These are phyloP conservation scores for Drosophila dunni DNA, from an alignment of 1,140 invertebrate species.

Conservation along the genomic window DNA sequence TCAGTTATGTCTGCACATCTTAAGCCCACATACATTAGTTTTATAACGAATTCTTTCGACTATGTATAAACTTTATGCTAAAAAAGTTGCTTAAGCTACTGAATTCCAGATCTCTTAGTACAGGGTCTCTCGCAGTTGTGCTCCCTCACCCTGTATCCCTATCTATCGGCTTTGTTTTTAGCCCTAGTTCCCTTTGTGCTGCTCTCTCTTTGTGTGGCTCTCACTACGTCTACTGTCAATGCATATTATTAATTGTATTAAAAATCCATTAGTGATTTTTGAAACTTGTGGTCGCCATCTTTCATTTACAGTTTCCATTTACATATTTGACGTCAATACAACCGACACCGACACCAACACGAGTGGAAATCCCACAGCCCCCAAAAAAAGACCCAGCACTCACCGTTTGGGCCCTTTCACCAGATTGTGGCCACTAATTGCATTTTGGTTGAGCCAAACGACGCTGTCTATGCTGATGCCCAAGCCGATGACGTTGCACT, in stretches of 20 bases:
- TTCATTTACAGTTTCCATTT: slow-evolving; percentile 71
- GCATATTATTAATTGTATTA: slow-evolving; percentile 81
- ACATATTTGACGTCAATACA: slow-evolving; percentile 64
- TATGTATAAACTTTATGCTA: too few species aligned
- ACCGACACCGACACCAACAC: slow-evolving; percentile 3
- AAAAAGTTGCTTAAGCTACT: too few species aligned
- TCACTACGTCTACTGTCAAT: background rate
- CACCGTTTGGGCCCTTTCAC: slow-evolving; percentile 20
- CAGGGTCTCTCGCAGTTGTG: too few species aligned
- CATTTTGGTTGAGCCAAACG: slow-evolving; percentile 72
- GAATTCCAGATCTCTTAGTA: too few species aligned
- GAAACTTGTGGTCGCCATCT: slow-evolving; percentile 75
- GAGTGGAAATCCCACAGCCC: background rate
- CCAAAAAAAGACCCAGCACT: background rate
- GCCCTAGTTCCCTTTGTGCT: background rate
- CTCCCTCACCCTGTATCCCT: too few species aligned
- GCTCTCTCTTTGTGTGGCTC: background rate
- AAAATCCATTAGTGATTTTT: slow-evolving; percentile 82
- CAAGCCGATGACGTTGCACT: slow-evolving; percentile 3
- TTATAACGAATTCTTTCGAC: too few species aligned
- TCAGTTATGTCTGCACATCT: too few species aligned
- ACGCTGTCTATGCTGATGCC: background rate
- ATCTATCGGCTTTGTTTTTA: too few species aligned
- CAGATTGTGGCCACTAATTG: slow-evolving; percentile 78
- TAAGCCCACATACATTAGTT: too few species aligned